Conservation (phyloP, 2,797 vertebrate genomes). For the Calcarius lapponicus region DNA sequence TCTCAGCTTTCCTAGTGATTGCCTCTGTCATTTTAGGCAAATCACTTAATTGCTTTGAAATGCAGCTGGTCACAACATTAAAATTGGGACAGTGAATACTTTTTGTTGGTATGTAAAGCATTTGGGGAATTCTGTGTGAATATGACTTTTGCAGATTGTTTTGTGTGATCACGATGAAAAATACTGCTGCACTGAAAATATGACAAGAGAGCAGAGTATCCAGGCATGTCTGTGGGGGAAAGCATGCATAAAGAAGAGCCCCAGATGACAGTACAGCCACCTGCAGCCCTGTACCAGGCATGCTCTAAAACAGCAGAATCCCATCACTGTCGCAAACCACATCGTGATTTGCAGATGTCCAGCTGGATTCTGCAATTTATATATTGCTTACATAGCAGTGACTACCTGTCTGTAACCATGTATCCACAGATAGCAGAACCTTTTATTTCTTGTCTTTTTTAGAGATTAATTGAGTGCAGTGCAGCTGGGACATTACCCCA, state of each 20-base stretch:
- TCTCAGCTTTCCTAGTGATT: background rate
- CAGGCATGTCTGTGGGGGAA: background rate
- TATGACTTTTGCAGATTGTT: slow-evolving; percentile 1
- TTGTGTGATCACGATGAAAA: background rate
- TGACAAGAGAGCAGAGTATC: background rate
- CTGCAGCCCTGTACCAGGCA: background rate
- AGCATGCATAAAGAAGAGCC: slow-evolving; percentile 13
- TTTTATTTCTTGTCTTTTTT: slow-evolving; percentile 41
- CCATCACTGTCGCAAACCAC: slow-evolving; percentile 29
- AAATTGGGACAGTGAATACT: background rate
- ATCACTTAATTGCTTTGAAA: background rate
- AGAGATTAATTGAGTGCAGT: background rate
- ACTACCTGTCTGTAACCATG: background rate
- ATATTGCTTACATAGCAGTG: background rate
- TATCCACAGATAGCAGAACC: background rate
- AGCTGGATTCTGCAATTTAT: slow-evolving; percentile 20
- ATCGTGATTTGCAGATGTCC: slow-evolving; percentile 41
- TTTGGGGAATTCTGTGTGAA: background rate
- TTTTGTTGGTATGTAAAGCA: background rate
- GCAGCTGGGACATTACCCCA: background rate
- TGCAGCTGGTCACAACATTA: background rate
- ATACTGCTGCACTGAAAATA: background rate
- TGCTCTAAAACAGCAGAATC: slow-evolving; percentile 7
- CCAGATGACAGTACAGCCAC: background rate
- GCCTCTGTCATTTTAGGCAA: background rate